phyloP scores from a whole-genome alignment of 2,797 vertebrate species.

The Microcaecilia unicolor region DNA sequence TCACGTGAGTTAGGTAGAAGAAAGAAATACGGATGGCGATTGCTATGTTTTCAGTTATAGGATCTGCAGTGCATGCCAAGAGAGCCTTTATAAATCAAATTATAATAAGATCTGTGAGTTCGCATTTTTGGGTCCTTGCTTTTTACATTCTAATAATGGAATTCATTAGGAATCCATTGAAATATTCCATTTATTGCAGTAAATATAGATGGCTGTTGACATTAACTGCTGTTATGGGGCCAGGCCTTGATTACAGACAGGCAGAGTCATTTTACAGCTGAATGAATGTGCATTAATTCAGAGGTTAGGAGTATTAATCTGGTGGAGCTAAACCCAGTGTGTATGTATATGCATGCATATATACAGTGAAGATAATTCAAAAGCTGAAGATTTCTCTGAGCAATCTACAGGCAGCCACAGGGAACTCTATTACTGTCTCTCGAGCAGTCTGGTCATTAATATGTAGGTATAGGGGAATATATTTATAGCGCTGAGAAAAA shows the following conservation, averaged over 20 bases:
- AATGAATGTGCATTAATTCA: not conserved
- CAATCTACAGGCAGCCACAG: no score
- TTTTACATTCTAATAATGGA: slow-evolving; percentile 2
- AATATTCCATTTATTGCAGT: not conserved
- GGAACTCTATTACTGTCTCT: no score
- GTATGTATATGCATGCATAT: no score
- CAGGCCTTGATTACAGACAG: slow-evolving; percentile 4
- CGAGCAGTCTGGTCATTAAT: no score
- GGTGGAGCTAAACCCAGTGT: not conserved
- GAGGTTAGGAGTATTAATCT: not conserved
- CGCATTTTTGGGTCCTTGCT: not conserved
- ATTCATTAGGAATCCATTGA: slow-evolving; percentile 1
- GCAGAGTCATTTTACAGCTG: not conserved
- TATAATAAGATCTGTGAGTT: not conserved
- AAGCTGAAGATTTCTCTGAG: no score
- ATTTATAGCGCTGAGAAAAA: no score
- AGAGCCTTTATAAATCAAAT: not conserved
- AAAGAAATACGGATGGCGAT: not conserved
- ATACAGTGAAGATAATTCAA: no score
- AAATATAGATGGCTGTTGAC: slow-evolving; percentile 4
- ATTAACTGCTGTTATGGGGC: not conserved
- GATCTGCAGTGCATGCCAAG: slow-evolving; percentile 1
- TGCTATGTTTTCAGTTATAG: accelerated
- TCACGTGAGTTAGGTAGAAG: not conserved
- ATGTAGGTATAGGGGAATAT: no score